Base-by-base conservation (phyloP, 2,113 vertebrate species). In the Pheucticus melanocephalus region DNA sequence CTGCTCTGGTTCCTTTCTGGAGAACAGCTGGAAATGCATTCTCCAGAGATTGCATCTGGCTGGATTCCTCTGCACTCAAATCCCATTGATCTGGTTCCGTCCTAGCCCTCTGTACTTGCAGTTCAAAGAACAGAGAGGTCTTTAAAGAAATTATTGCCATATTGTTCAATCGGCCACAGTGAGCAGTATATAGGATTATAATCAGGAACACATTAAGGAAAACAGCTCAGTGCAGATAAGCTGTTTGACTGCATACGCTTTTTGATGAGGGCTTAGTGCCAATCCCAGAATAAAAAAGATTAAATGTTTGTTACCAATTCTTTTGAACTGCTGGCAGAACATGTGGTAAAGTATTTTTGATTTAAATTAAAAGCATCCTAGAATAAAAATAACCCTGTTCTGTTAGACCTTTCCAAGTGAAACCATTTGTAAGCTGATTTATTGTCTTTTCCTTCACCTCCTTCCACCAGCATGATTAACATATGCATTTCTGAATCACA, bases 351-450 rank as follows among this genome's bases (percentile, higher is more conserved):
- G 97, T 97, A 98, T 98, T 98, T 98, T 97, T 98, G 90, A 97
- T 97, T 98, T 97, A 98, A 98, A 98, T 98, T 98, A 98, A 98
- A 98, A 98, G 98, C 98, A 98, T 98, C 98, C 98, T 98, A 96
- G 96, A 97, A 98, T 98, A 98, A 98, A 98, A 98, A 98, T 98
- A 98, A 97, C 98, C 85, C 97, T 96, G 96, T 96, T 97, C 97
- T 98, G 84, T 97, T 96, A 98, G 97, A 94, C 97, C 85, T 97
- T 96, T 98, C 98, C 97, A 97, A 98, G 95, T 97, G 96, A 98
- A 98, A 98, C 97, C 97, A 98, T 97, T 98, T 97, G 95, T 87
- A 91, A 91, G 78, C 89, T 98, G 97, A 98, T 98, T 98, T 98
- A 98, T 97, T 97, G 96, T 97, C 94, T 95, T 92, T 96, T 97